Evolutionary conservation across 1,140 invertebrate species (phyloP).

Genomic region (Penaeus japonicus): DNA sequence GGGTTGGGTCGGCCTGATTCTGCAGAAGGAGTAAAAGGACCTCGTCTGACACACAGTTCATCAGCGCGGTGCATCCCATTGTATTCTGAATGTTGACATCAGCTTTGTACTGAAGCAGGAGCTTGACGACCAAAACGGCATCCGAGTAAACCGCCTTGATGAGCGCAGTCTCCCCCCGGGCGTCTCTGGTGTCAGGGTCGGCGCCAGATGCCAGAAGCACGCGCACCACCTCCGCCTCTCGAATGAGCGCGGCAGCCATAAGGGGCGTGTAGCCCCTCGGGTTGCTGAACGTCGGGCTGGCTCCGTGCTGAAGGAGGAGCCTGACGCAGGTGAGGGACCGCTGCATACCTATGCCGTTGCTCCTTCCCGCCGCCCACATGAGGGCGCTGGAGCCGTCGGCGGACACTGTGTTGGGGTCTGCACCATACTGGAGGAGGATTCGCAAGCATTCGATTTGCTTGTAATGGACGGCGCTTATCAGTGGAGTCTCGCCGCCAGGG

Average conservation of each 20-base stretch:
- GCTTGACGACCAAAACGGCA: constrained; percentile 24
- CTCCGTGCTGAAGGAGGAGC: constrained; percentile 41
- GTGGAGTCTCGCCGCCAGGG: constrained; percentile 45
- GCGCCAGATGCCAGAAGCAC: constrained; percentile 47
- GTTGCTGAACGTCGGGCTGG: constrained; percentile 37
- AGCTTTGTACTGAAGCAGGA: constrained; percentile 25
- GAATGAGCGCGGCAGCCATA: constrained; percentile 53
- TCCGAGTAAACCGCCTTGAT: constrained; percentile 53
- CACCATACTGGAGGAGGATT: constrained; percentile 44
- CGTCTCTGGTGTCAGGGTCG: constrained; percentile 23
- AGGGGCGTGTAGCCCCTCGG: constrained; percentile 52
- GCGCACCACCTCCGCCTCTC: constrained; percentile 46
- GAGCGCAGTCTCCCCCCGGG: constrained; percentile 51
- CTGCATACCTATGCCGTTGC: constrained; percentile 56
- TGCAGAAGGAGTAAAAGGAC: constrained; percentile 35
- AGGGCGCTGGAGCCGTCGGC: constrained; percentile 47
- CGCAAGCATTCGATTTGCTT: constrained; percentile 49
- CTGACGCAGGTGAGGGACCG: constrained; percentile 41
- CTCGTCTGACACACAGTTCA: constrained; percentile 39
- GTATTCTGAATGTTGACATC: constrained; percentile 35
- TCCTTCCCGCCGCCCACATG: constrained; percentile 58
- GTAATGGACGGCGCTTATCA: constrained; percentile 53
- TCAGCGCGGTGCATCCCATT: constrained; percentile 37
- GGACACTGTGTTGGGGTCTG: constrained; percentile 34
- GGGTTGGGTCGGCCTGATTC: constrained; percentile 19